Evolutionary conservation across 2,797 vertebrate species (phyloP).

Genomic region (Clarias fuscus): DNA sequence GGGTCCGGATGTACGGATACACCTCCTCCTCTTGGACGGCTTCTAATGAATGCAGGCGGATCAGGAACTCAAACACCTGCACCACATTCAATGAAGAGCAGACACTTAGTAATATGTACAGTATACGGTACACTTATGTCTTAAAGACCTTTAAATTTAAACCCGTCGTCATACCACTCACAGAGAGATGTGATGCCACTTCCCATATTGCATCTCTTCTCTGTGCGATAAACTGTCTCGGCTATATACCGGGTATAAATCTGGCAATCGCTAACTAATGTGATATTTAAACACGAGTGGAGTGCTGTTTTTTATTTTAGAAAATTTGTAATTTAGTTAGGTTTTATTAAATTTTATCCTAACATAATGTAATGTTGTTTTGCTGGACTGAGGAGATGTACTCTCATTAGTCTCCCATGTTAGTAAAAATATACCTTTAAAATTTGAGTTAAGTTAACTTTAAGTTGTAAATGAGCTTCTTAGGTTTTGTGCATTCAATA

Average conservation of each 20-base stretch:
- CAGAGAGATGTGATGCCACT: background rate
- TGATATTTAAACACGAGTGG: too few relatives aligned
- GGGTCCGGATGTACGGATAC: constrained; percentile 86
- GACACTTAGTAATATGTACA: background rate
- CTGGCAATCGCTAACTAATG: background rate
- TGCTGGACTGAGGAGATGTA: background rate
- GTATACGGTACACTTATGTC: too few relatives aligned
- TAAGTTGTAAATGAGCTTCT: background rate
- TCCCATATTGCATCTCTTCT: background rate
- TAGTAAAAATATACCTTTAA: background rate
- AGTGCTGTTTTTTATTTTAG: background rate
- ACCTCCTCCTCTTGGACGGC: constrained; percentile 84
- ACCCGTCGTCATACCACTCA: background rate
- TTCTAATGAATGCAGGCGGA: constrained; percentile 86
- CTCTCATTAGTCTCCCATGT: background rate
- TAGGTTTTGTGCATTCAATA: background rate
- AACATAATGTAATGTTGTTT: too few relatives aligned
- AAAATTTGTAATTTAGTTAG: background rate
- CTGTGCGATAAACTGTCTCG: background rate
- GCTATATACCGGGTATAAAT: background rate
- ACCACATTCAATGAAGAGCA: background rate
- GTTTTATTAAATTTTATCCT: background rate
- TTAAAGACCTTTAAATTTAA: background rate
- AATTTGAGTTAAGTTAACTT: background rate
- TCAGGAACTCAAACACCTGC: constrained; percentile 95